Evolutionary conservation across 2,888 invertebrate genomes (phyloP).

Genomic region (Ophion ellenae): DNA sequence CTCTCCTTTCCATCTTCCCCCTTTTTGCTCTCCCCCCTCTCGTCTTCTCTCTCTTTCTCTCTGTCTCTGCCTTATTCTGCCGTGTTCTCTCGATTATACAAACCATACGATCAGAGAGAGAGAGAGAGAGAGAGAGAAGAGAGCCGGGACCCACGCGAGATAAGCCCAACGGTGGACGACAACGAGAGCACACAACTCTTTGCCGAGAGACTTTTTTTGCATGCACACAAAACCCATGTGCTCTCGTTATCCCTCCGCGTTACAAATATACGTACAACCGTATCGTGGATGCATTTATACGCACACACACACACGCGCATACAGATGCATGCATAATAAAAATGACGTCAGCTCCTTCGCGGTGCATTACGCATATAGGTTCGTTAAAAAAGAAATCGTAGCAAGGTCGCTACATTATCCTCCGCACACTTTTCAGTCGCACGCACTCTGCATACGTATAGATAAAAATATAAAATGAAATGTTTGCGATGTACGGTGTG

Average conservation of each 20-base stretch:
- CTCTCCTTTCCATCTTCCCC: conserved; percentile 43
- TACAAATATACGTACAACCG: conserved; percentile 51
- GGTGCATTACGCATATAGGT: conserved; percentile 32
- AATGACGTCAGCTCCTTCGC: conserved; percentile 64
- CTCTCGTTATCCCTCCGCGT: conserved; percentile 63
- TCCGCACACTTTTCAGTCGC: conserved; percentile 10
- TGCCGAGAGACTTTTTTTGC: conserved; percentile 38
- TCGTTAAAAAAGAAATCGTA: conserved; percentile 61
- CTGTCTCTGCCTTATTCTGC: conserved; percentile 12
- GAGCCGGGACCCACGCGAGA: conserved; percentile 62
- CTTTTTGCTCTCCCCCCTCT: conserved; percentile 12
- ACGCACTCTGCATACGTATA: conserved; percentile 16
- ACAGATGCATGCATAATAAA: conserved; percentile 55
- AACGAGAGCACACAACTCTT: conserved; percentile 55
- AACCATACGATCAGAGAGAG: conserved; percentile 39
- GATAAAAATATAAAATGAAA: conserved; percentile 11
- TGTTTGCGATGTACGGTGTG: neutral
- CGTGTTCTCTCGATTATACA: conserved; percentile 51
- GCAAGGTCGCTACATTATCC: conserved; percentile 58
- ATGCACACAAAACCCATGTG: conserved; percentile 57
- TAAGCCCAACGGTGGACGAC: conserved; percentile 58
- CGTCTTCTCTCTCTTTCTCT: conserved; percentile 29
- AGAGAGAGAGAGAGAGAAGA: conserved; percentile 13
- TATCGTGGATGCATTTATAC: neutral
- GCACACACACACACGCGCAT: neutral